Base-by-base conservation (phyloP, 92 coral and sea anemone species). In the Porites cylindrica region DNA sequence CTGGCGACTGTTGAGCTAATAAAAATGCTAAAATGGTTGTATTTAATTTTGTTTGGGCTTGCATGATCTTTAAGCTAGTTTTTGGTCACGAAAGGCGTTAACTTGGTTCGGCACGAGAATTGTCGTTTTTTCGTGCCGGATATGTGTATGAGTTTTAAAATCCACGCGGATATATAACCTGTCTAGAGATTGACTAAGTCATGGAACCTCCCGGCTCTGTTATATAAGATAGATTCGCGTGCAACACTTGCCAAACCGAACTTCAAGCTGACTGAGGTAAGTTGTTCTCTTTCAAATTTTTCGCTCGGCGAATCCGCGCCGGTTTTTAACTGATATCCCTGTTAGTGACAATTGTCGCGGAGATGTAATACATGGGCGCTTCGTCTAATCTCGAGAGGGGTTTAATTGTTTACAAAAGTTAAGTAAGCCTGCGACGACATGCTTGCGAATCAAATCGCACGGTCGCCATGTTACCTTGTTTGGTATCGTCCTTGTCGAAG, bases 361-460 rank as follows among this genome's bases (percentile, higher is more conserved):
- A 23, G 53, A 70, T 12, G 26, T 64, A 52, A 76, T 56, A 8
- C 3, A 26, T 7, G 59, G 73, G 68, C 65, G 83, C 43, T 38
- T 54, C 61, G 86, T 82, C 77, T 70, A 60, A 81, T 23, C 77
- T 38, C 80, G 50, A 74, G 87, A 64, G 87, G 79, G 29, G 66
- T 24, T 67, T 70, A n/a, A 72, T 73, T 83, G 87, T 73, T 72
- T 61, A 72, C 72, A 83, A 65, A 61, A n/a, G 4, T 51, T 43
- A 79, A 47, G 59, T 51, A 61, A 73, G 64, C 87, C 60, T 17
- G 17, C 64, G 73, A 73, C 43, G 63, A 51, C 74, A 20, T 83
- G 80, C 62, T 74, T 74, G 63, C 80, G 29, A 66, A 60, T 63
- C 65, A 79, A 83, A 47, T 20, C 18, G 26, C 53, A 16, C 17